Evolutionary conservation across 2,797 vertebrate genomes (phyloP).

Genomic region (Siniperca scherzeri): DNA sequence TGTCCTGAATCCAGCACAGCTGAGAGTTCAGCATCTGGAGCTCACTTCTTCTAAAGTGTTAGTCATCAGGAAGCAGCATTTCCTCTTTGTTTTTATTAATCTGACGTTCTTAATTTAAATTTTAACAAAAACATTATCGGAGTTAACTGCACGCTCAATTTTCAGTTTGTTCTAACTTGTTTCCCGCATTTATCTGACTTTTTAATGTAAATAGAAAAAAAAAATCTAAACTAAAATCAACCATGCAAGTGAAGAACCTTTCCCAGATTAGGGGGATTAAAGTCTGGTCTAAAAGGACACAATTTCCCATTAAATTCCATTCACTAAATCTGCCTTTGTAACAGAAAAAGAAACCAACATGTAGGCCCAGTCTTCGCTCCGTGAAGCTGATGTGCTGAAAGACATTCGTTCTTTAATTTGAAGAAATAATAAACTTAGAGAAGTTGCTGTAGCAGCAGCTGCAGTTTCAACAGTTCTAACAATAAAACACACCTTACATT

Average conservation of each 20-base stretch:
- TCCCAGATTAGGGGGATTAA: neutral
- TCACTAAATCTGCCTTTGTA: neutral
- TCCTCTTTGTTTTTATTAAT: neutral
- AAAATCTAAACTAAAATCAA: neutral
- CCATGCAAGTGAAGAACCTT: neutral
- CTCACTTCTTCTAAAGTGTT: neutral
- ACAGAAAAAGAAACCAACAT: neutral
- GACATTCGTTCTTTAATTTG: neutral
- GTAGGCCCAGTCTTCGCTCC: neutral
- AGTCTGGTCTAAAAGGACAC: neutral
- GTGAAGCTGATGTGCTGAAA: neutral
- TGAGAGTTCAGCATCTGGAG: no score
- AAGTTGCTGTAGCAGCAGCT: neutral
- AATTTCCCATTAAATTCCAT: neutral
- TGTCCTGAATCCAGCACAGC: neutral
- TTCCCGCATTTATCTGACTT: neutral
- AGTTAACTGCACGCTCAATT: neutral
- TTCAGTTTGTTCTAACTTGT: neutral
- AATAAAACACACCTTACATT: neutral
- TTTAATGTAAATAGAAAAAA: no score
- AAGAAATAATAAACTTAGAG: neutral
- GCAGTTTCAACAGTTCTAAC: no score
- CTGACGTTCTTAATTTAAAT: neutral
- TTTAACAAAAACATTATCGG: neutral
- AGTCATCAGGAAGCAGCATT: neutral